Conservation (phyloP, 1,140 invertebrate genomes). For the Nylanderia fulva region DNA sequence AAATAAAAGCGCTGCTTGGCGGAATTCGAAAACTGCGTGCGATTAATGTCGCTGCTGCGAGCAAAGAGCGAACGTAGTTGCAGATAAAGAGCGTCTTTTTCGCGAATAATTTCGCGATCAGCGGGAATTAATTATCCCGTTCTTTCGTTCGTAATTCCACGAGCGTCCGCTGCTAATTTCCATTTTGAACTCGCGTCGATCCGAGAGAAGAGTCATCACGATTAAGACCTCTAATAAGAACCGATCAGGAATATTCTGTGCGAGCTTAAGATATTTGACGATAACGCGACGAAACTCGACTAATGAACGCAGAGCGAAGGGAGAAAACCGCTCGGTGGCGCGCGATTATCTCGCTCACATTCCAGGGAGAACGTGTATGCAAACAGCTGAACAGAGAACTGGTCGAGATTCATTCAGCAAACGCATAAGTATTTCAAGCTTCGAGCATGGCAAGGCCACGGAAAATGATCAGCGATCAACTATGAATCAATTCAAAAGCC, state of each 20-base stretch:
- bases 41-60: constrained; percentile 38
- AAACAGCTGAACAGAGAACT: constrained; percentile 45
- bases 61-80: background rate
- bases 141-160: constrained; percentile 25
- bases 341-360: constrained; percentile 33
- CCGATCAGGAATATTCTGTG: constrained; percentile 50
- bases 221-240: constrained; percentile 55
- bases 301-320: constrained; percentile 59
- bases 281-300: constrained; percentile 57
- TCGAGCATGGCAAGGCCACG: background rate
- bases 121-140: constrained; percentile 47
- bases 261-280: constrained; percentile 68
- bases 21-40: constrained; percentile 39
- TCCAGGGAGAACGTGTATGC: constrained; percentile 7
- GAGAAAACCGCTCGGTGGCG: constrained; percentile 15
- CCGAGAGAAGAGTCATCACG: constrained; percentile 41
- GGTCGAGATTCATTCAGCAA: constrained; percentile 56
- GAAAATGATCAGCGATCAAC: constrained; percentile 35
- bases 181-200: constrained; percentile 4
- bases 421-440: background rate
- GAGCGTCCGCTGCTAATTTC: constrained; percentile 43
- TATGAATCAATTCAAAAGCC: background rate
- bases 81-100: background rate
- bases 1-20: constrained; percentile 9
- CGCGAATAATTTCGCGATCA: constrained; percentile 51